Evolutionary conservation across 30 jellyfish, hydroid and myxozoan species (phyloP).

Genomic region (Sanderia malayensis): DNA sequence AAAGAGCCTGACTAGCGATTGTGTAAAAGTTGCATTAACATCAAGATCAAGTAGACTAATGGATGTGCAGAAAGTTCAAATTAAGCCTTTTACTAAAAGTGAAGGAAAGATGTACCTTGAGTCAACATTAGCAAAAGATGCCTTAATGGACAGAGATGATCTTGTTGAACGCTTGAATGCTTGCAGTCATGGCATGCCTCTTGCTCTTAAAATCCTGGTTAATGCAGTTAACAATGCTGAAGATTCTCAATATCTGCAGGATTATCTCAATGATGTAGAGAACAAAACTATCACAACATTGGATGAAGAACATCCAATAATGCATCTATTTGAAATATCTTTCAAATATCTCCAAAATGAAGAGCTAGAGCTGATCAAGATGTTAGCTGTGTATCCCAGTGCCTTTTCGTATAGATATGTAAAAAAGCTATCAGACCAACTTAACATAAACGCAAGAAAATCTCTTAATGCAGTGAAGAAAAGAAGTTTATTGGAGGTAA

Average conservation of each 20-base stretch:
- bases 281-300: not conserved
- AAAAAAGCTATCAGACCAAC: not conserved
- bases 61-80: not conserved
- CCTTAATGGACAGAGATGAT: not conserved
- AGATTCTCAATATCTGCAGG: not conserved
- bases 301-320: constrained; percentile 11
- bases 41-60: constrained; percentile 1
- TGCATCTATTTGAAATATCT: constrained; percentile 5
- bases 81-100: not conserved
- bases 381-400: constrained; percentile 43
- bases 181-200: constrained; percentile 14
- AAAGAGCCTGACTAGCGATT: not conserved
- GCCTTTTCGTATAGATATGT: constrained; percentile 11
- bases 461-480: not conserved
- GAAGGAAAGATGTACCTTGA: not conserved
- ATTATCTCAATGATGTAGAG: not conserved
- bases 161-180: not conserved
- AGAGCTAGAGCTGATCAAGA: constrained; percentile 1
- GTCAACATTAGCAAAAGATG: not conserved
- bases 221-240: not conserved
- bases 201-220: constrained; percentile 1
- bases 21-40: not conserved
- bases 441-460: not conserved
- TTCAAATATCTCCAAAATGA: not conserved
- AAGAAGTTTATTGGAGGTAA: constrained; percentile 8